Base-by-base conservation (phyloP, 2,888 invertebrate genomes). In the Drosophila fungiperda region DNA sequence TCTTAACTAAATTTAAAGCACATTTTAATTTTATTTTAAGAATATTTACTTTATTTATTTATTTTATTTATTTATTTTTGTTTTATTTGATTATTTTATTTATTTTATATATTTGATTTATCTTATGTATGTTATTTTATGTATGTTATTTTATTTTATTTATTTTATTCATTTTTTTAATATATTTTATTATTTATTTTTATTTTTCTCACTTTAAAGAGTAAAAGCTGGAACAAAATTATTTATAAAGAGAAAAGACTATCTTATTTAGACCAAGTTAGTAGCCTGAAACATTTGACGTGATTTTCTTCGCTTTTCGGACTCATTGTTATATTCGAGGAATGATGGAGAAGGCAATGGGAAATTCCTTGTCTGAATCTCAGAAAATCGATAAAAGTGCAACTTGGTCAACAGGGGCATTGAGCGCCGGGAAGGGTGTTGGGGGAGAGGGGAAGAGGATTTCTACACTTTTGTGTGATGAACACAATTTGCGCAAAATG, bases 401-500 rank as follows among this genome's bases (percentile, higher is more conserved):
- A 82, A 69, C 26, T n/a, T 4, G 26, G 23, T 23, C 45, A 23
- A 45, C n/a, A n/a, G 4, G 5, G 9, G 40, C n/a, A 5, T 8
- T 4, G 20, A 45, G 7, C 4, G 15, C 1, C 1, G 23, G 26
- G 2, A 26, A 26, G 26, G 26, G 20, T 12, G 9, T 15, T 12
- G 17, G 26, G 17, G n/a, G 6, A 26, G 17, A 15, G 17, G 26
- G 48, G 61, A 38, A n/a, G n/a, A 26, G 36, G 9, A 23, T 53
- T 15, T 8, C 20, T 7, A 49, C 45, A 68, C 68, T 70, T 76
- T 68, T 77, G 71, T 78, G 52, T 68, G 64, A 57, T 42, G 73
- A 66, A 73, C 74, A 77, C 81, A 85, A 87, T 87, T 85, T 85
- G 81, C 69, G 73, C 76, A 67, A 84, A 84, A 85, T 73, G 76